These are phyloP conservation scores for Enteromius paludinosus DNA, from an alignment of 2,797 vertebrate species.

Conservation along the genomic window DNA sequence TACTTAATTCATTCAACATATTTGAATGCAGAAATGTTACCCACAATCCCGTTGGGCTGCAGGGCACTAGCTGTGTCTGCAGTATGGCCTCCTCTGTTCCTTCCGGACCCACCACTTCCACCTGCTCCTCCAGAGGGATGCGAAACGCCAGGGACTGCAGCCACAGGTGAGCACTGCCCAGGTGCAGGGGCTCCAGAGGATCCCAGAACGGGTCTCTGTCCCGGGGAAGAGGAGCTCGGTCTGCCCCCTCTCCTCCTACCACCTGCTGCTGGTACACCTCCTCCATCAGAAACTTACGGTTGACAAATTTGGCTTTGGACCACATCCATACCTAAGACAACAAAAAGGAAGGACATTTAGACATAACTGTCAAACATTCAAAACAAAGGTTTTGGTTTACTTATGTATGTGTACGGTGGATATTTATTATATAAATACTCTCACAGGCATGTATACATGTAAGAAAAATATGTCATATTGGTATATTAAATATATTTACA, in stretches of 20 bases:
- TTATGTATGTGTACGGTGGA: too few species aligned
- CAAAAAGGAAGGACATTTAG: not conserved
- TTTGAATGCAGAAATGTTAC: conserved; percentile 49
- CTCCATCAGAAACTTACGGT: conserved; percentile 92
- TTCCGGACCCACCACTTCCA: conserved; percentile 85
- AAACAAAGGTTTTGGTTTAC: too few species aligned
- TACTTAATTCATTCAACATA: not conserved
- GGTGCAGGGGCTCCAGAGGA: conserved; percentile 82
- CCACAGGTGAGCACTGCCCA: conserved; percentile 89
- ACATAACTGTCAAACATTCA: not conserved
- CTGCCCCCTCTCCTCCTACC: conserved; percentile 62
- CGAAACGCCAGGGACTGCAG: conserved; percentile 87
- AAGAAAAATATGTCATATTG: too few species aligned
- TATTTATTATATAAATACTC: too few species aligned
- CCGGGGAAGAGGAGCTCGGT: conserved; percentile 63
- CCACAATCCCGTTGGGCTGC: conserved; percentile 82
- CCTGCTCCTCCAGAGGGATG: conserved; percentile 85
- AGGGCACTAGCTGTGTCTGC: conserved; percentile 80
- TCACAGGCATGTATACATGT: too few species aligned
- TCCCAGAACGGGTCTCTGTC: conserved; percentile 92
- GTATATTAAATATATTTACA: too few species aligned
- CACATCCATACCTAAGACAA: conserved; percentile 86
- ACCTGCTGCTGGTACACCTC: conserved; percentile 84
- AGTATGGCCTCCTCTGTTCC: conserved; percentile 85
- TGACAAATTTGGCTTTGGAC: conserved; percentile 91